Evolutionary conservation across 2,113 vertebrate genomes (phyloP).

Genomic region (Astatoreochromis straeleni): DNA sequence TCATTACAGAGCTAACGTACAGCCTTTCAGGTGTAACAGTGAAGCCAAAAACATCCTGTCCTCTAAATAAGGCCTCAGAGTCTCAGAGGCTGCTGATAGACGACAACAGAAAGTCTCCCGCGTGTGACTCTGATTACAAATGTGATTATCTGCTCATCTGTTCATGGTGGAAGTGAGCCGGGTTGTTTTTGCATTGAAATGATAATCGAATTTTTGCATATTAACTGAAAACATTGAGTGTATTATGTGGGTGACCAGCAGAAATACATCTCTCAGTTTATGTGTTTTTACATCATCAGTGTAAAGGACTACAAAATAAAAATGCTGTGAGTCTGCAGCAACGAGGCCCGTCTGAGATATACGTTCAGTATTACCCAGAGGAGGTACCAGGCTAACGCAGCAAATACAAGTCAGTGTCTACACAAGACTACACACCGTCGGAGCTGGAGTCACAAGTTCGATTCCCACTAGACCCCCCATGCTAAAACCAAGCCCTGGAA

Average conservation of each 20-base stretch:
- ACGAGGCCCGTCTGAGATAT: neutral
- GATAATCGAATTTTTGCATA: neutral
- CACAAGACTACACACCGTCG: neutral
- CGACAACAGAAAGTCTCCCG: neutral
- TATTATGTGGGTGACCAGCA: neutral
- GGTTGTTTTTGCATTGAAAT: neutral
- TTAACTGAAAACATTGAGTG: neutral
- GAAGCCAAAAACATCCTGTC: neutral
- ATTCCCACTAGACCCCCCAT: neutral
- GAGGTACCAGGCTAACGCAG: neutral
- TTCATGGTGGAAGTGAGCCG: neutral
- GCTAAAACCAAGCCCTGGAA: neutral
- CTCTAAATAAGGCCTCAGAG: neutral
- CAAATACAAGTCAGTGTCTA: neutral
- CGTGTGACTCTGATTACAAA: neutral
- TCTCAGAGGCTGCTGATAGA: neutral
- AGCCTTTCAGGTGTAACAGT: neutral
- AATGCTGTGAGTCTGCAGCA: neutral
- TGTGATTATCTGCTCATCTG: neutral
- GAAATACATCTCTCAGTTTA: neutral
- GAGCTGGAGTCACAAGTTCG: neutral
- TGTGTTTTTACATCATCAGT: neutral
- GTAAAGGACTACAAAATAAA: neutral
- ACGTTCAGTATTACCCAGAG: neutral
- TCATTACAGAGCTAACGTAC: neutral